Percentiles rank a stretch among this genome's conserved stretches.
These are phyloP conservation scores for Diachasmimorpha longicaudata DNA, from an alignment of 1,140 invertebrate species.

Conservation along the genomic window DNA sequence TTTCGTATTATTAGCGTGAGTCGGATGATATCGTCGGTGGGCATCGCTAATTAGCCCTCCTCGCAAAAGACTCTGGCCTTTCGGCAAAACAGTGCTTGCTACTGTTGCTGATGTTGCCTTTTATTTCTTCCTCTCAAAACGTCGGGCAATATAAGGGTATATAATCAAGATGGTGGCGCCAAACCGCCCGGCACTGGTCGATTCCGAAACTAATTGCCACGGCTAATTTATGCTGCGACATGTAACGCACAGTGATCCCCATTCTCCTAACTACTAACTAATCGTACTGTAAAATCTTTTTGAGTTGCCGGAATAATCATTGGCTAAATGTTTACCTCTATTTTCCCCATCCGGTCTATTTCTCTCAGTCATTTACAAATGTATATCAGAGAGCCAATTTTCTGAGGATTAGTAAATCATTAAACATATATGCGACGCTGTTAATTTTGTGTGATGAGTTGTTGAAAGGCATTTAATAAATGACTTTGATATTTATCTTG, in stretches of 20 bases:
- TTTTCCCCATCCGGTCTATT: neutral
- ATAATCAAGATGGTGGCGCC: slow-evolving; percentile 63
- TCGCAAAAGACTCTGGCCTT: slow-evolving; percentile 45
- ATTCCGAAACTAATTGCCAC: slow-evolving; percentile 62
- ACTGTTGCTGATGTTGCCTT: slow-evolving; percentile 54
- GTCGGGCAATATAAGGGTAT: slow-evolving; percentile 18
- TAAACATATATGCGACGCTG: no score
- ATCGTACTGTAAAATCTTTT: slow-evolving; percentile 44
- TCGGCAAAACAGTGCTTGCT: slow-evolving; percentile 61
- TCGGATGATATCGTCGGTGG: slow-evolving; percentile 57
- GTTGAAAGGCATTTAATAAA: neutral
- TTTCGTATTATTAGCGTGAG: slow-evolving; percentile 60
- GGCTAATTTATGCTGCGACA: slow-evolving; percentile 62
- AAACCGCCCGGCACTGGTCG: slow-evolving; percentile 56
- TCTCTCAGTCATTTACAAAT: neutral
- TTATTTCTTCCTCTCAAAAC: slow-evolving; percentile 4
- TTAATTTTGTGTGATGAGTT: neutral
- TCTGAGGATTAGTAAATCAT: neutral
- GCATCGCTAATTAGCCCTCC: slow-evolving; percentile 63
- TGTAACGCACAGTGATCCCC: slow-evolving; percentile 52
- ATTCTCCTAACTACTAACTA: slow-evolving; percentile 48
- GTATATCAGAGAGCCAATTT: neutral
- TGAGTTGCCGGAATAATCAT: slow-evolving; percentile 25
- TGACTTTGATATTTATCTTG: neutral
- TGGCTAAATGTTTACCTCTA: neutral